These are phyloP conservation scores for Lycopodina hypogea DNA, from an alignment of 37 sponge, comb jelly and placozoan genomes.

Conservation along the genomic window DNA sequence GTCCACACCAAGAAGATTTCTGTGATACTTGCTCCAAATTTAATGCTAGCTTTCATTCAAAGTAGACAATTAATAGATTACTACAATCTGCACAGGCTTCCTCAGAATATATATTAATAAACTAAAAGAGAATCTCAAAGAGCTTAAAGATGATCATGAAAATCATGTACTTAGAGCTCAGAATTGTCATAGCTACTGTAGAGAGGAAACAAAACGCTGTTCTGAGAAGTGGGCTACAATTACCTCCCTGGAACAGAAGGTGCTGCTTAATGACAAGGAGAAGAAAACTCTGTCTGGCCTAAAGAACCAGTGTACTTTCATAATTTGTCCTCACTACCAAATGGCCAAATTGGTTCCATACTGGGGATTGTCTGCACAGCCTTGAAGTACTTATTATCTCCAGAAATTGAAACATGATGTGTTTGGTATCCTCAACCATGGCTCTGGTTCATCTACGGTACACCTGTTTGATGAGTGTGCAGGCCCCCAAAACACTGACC, in stretches of 20 bases:
- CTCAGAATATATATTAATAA: conserved; percentile 8
- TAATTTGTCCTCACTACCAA: conserved; percentile 23
- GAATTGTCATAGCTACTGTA: too few relatives aligned
- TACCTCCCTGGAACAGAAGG: too few relatives aligned
- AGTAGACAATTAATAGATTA: conserved; percentile 48
- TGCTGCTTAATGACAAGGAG: too few relatives aligned
- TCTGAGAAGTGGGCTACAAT: too few relatives aligned
- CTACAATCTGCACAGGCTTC: conserved; percentile 24
- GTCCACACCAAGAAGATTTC: conserved; percentile 47
- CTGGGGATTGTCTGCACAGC: conserved; percentile 45
- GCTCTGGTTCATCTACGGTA: conserved; percentile 7
- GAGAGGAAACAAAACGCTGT: too few relatives aligned
- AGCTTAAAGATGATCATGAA: background rate
- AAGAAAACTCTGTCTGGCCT: too few relatives aligned
- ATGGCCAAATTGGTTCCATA: conserved; percentile 50
- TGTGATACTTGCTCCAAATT: conserved; percentile 33
- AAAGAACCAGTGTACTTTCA: too few relatives aligned
- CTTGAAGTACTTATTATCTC: conserved; percentile 40
- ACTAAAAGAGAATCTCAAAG: conserved; percentile 17
- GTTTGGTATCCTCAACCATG: conserved; percentile 32
- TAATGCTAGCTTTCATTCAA: conserved; percentile 22
- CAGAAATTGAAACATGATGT: conserved; percentile 41
- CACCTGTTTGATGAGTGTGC: conserved; percentile 32
- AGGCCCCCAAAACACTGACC: conserved; percentile 20
- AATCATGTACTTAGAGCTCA: too few relatives aligned